Conservation (phyloP, 1,140 invertebrate species). For the Drosophila dunni region DNA sequence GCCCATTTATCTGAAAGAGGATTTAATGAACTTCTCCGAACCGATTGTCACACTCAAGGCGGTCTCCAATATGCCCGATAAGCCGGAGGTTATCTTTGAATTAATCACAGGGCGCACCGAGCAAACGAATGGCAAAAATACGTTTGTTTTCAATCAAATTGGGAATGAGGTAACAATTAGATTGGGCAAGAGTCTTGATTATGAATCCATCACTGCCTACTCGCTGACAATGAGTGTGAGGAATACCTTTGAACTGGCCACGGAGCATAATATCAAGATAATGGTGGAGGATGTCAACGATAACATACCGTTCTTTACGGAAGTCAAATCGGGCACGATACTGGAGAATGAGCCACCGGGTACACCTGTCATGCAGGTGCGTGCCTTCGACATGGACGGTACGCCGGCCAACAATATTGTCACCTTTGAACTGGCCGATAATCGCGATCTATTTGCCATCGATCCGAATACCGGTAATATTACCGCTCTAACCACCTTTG, state of each 20-base stretch:
- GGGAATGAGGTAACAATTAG: constrained; percentile 90
- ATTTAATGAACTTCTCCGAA: constrained; percentile 88
- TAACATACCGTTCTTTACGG: constrained; percentile 93
- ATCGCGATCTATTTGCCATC: constrained; percentile 90
- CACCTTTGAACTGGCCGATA: constrained; percentile 90
- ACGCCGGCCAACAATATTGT: constrained; percentile 93
- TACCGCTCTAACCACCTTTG: constrained; percentile 90
- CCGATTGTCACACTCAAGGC: constrained; percentile 90
- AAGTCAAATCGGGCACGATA: constrained; percentile 91
- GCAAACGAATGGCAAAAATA: constrained; percentile 92
- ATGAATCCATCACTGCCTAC: constrained; percentile 92
- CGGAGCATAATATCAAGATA: constrained; percentile 91
- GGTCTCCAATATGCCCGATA: constrained; percentile 90
- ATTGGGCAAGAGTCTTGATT: constrained; percentile 91
- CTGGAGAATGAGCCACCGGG: constrained; percentile 93
- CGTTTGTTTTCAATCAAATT: constrained; percentile 89
- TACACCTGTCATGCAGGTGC: constrained; percentile 93
- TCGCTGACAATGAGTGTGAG: constrained; percentile 92
- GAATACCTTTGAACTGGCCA: constrained; percentile 92
- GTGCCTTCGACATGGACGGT: constrained; percentile 94
- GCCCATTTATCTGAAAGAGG: constrained; percentile 89
- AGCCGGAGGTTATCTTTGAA: constrained; percentile 90
- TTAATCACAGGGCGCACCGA: constrained; percentile 92
- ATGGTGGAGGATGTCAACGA: constrained; percentile 94
- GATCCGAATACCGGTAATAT: constrained; percentile 93